A percentile compares a stretch with the other conserved stretches of the same genome.
phyloP scores from a whole-genome alignment of 2,888 invertebrate genomes.

The Drosophila colorata region DNA sequence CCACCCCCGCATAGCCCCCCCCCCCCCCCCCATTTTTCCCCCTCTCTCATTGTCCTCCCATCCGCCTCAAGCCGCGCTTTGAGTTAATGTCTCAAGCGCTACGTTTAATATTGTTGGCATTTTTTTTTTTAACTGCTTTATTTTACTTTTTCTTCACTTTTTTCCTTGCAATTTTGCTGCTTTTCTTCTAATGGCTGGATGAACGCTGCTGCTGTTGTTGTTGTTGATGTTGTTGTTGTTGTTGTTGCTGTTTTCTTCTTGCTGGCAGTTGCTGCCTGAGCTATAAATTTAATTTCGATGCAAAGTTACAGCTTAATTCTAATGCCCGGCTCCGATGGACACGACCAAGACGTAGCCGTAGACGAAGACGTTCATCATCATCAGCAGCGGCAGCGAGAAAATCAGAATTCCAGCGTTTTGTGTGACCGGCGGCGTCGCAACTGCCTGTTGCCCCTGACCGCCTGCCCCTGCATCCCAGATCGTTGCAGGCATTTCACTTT shows the following conservation, averaged over 20 bases:
- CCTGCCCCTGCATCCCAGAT: conserved; percentile 7
- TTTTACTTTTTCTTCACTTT: conserved; percentile 24
- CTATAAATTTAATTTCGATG: conserved; percentile 81
- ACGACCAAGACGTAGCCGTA: conserved; percentile 26
- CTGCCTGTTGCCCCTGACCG: conserved; percentile 4
- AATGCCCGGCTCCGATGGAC: conserved; percentile 60
- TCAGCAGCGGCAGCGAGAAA: conserved; percentile 47
- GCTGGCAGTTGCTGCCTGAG: conserved; percentile 41
- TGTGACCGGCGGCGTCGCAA: conserved; percentile 62
- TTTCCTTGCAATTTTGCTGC: conserved; percentile 41
- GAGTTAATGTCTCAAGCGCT: conserved; percentile 55
- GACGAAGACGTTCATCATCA: conserved; percentile 58
- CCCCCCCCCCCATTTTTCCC: background rate
- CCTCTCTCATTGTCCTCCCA: background rate
- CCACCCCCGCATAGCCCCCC: background rate
- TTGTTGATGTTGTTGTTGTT: conserved; percentile 4
- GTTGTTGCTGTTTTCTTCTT: conserved; percentile 25
- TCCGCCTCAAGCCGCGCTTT: conserved; percentile 15
- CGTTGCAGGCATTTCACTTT: conserved; percentile 74
- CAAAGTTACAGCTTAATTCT: conserved; percentile 79
- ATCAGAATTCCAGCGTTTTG: conserved; percentile 66
- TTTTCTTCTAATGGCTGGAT: conserved; percentile 51
- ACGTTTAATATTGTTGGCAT: conserved; percentile 52
- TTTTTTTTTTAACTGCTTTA: conserved; percentile 24
- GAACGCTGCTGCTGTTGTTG: conserved; percentile 19